Percentiles rank a stretch among this genome's conserved stretches.
Evolutionary conservation across 2,888 invertebrate species (phyloP).

Genomic region (Sphaeridia pumilis): DNA sequence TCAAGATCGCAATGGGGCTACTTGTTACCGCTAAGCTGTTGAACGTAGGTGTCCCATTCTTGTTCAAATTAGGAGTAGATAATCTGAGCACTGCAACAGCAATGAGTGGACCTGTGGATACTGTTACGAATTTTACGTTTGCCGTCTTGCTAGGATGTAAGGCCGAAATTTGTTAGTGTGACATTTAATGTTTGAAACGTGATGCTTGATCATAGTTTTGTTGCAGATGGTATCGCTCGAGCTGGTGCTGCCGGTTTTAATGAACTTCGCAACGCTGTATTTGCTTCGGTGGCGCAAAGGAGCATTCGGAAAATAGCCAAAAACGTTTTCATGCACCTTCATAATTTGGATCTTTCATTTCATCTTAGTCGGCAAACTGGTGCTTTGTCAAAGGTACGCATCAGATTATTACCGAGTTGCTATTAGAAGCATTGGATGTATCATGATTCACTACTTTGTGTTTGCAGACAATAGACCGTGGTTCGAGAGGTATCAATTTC

Average conservation of each 20-base stretch:
- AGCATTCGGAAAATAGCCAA: slow-evolving; percentile 88
- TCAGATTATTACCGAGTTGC: not conserved
- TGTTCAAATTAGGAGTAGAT: slow-evolving; percentile 90
- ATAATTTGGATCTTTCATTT: slow-evolving; percentile 84
- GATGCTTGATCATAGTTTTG: no score
- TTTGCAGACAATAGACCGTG: slow-evolving; percentile 68
- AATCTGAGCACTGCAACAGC: slow-evolving; percentile 56
- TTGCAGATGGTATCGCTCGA: slow-evolving; percentile 80
- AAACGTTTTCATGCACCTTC: slow-evolving; percentile 91
- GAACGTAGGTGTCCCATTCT: slow-evolving; percentile 86
- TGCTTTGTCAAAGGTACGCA: slow-evolving; percentile 68
- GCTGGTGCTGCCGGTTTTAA: slow-evolving; percentile 85
- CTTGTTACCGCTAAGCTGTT: slow-evolving; percentile 71
- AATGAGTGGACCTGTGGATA: slow-evolving; percentile 60
- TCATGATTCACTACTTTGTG: not conserved
- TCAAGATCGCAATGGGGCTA: slow-evolving; percentile 68
- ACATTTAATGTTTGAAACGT: not conserved
- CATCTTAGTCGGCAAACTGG: slow-evolving; percentile 93
- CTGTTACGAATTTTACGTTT: slow-evolving; percentile 63
- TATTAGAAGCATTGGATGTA: not conserved
- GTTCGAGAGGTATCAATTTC: slow-evolving; percentile 93
- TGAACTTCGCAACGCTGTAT: slow-evolving; percentile 93
- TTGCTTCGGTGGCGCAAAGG: slow-evolving; percentile 93
- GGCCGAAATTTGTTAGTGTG: slow-evolving; percentile 37
- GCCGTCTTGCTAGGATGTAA: slow-evolving; percentile 79